These are phyloP conservation scores for Stercorarius parasiticus DNA, from an alignment of 2,113 vertebrate genomes.

Conservation along the genomic window DNA sequence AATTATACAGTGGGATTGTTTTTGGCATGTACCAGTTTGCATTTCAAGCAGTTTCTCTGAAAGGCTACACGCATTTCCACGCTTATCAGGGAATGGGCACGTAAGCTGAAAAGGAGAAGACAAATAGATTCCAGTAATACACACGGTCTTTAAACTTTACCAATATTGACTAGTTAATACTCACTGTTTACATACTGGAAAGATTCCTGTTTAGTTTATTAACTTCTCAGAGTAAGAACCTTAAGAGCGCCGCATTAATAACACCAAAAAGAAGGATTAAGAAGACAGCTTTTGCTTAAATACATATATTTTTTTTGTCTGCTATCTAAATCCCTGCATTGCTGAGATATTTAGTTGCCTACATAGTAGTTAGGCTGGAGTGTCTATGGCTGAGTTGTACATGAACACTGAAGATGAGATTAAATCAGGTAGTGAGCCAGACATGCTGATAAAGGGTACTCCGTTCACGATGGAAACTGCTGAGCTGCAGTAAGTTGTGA, in stretches of 20 bases:
- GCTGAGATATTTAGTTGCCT: not conserved
- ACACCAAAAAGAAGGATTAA: conserved; percentile 9
- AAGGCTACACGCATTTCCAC: not conserved
- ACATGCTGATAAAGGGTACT: not conserved
- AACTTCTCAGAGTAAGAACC: not conserved
- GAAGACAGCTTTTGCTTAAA: not conserved
- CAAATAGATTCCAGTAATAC: conserved; percentile 4
- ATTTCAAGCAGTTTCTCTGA: conserved; percentile 64
- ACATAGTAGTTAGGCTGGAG: not conserved
- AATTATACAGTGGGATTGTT: conserved; percentile 52
- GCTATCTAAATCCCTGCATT: not conserved
- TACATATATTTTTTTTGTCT: not conserved
- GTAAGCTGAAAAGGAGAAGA: conserved; percentile 19
- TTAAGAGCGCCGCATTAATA: conserved; percentile 4
- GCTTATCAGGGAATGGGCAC: not conserved
- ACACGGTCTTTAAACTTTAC: conserved; percentile 40
- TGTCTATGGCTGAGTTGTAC: not conserved
- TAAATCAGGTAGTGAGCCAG: not conserved
- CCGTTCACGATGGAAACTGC: not conserved
- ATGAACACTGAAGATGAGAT: not conserved
- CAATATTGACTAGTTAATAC: conserved; percentile 36
- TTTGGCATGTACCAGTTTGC: conserved; percentile 36
- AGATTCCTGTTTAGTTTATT: not conserved
- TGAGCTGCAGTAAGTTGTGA: not conserved
- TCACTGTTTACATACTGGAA: conserved; percentile 17